Conservation (phyloP, 2,888 invertebrate genomes). For the Blastobasis lacticolella region DNA sequence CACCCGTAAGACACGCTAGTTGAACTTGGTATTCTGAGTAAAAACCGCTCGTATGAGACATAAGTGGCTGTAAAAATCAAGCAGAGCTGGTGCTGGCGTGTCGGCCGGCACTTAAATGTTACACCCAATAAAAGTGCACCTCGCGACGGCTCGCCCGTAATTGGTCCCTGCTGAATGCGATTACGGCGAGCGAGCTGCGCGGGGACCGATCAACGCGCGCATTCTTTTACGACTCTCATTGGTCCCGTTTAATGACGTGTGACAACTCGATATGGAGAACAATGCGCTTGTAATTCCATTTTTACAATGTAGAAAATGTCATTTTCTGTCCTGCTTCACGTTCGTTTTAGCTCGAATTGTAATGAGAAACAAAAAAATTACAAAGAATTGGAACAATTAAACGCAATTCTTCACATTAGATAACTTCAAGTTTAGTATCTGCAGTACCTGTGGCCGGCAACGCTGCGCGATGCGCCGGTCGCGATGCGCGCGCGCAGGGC, state of each 20-base stretch:
- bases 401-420: too few relatives aligned
- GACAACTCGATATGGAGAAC: constrained; percentile 54
- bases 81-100: constrained; percentile 53
- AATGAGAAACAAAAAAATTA: too few relatives aligned
- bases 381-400: too few relatives aligned
- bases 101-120: constrained; percentile 70
- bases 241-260: constrained; percentile 67
- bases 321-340: constrained; percentile 1
- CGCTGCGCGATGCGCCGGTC: constrained; percentile 9
- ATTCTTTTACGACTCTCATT: constrained; percentile 66
- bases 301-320: constrained; percentile 46
- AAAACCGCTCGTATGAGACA: constrained; percentile 23
- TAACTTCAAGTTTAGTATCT: too few relatives aligned
- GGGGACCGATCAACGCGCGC: constrained; percentile 37
- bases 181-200: constrained; percentile 28
- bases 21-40: constrained; percentile 3
- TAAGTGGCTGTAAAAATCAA: constrained; percentile 62
- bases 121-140: constrained; percentile 71
- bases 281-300: constrained; percentile 64
- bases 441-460: too few relatives aligned
- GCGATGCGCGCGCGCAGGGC: constrained; percentile 29
- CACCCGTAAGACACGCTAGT: constrained; percentile 8
- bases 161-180: constrained; percentile 59
- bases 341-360: too few relatives aligned
- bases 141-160: constrained; percentile 54